These are phyloP conservation scores for Manduca sexta DNA, from an alignment of 1,140 invertebrate genomes.

Conservation along the genomic window DNA sequence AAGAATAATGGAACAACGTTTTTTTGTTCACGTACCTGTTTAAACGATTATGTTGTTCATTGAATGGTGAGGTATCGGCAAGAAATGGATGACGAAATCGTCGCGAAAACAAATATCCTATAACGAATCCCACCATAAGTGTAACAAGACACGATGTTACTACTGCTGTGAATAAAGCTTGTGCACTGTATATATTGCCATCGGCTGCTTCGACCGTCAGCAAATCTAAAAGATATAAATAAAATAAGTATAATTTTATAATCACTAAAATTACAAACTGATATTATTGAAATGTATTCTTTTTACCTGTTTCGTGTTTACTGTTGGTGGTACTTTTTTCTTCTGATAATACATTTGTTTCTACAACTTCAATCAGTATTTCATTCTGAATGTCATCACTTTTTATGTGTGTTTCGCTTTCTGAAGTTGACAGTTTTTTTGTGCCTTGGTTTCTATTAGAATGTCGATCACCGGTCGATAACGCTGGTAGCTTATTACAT, in stretches of 20 bases:
- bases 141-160: conserved; percentile 85
- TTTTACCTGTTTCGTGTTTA: conserved; percentile 62
- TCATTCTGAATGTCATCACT: conserved; percentile 60
- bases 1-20: conserved; percentile 1
- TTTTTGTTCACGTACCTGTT: conserved; percentile 70
- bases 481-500: conserved; percentile 76
- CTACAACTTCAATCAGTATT: conserved; percentile 63
- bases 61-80: conserved; percentile 81
- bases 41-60: conserved; percentile 77
- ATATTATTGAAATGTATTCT: too few species aligned
- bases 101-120: conserved; percentile 87
- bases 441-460: conserved; percentile 58
- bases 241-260: too few species aligned
- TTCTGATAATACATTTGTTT: conserved; percentile 57
- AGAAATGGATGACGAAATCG: conserved; percentile 82
- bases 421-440: conserved; percentile 50
- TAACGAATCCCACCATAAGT: conserved; percentile 86
- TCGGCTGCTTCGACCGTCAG: conserved; percentile 76
- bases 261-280: too few species aligned
- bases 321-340: conserved; percentile 44
- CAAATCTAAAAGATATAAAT: conserved; percentile 65
- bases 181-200: conserved; percentile 82
- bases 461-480: conserved; percentile 48
- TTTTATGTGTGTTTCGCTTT: conserved; percentile 42
- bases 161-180: conserved; percentile 85